phyloP scores from a whole-genome alignment of 1,140 invertebrate species.

The Anoplophora glabripennis region DNA sequence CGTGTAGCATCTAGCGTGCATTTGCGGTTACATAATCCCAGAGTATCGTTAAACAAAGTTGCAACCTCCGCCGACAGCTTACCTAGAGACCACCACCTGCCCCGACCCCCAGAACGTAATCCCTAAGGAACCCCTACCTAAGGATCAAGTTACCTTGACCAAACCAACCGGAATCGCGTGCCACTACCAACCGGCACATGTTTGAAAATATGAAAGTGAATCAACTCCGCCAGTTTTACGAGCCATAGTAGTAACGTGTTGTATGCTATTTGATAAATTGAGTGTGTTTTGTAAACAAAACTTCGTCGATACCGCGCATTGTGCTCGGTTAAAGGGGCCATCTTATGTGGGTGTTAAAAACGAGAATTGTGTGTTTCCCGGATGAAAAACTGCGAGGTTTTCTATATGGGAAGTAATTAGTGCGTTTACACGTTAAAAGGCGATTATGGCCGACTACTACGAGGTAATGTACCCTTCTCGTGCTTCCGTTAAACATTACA shows the following conservation, averaged over 20 bases:
- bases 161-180: slow-evolving; percentile 1
- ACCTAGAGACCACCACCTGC: slow-evolving; percentile 2
- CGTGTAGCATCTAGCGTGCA: too few species aligned
- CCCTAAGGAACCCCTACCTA: background rate
- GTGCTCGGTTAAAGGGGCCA: background rate
- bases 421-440: background rate
- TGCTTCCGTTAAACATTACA: too few species aligned
- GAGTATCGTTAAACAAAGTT: too few species aligned
- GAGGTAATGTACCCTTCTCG: background rate
- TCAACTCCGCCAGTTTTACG: background rate
- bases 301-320: background rate
- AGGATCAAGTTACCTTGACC: background rate
- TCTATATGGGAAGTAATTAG: too few species aligned
- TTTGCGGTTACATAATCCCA: too few species aligned
- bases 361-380: background rate
- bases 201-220: slow-evolving; percentile 19
- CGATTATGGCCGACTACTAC: slow-evolving; percentile 4
- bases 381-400: background rate
- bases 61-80: background rate
- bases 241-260: too few species aligned
- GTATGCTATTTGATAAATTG: too few species aligned
- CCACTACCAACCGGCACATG: slow-evolving; percentile 2
- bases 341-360: too few species aligned
- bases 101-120: background rate
- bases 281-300: background rate